phyloP scores from a whole-genome alignment of 2,797 vertebrate species.

The Podargus strigoides region DNA sequence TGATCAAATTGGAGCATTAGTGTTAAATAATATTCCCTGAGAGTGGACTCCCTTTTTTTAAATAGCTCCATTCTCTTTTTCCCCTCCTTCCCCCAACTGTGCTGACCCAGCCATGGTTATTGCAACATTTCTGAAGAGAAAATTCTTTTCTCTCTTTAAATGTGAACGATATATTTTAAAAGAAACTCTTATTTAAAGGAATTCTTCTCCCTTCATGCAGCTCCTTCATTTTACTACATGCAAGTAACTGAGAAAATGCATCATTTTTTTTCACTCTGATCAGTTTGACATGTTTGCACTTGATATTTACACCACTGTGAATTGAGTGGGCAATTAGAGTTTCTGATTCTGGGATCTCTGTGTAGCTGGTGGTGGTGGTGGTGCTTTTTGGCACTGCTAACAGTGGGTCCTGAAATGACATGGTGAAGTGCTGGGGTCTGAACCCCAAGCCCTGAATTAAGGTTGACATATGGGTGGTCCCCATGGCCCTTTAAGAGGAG shows the following conservation, averaged over 20 bases:
- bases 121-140: not conserved
- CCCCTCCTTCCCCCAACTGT: not conserved
- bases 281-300: not conserved
- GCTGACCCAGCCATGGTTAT: not conserved
- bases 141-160: not conserved
- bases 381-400: not conserved
- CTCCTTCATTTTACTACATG: not conserved
- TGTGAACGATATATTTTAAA: not conserved
- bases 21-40: not conserved
- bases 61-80: not conserved
- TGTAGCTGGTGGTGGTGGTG: not conserved
- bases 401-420: not conserved
- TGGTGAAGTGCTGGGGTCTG: too few relatives aligned
- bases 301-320: not conserved
- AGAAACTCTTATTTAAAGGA: not conserved
- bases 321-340: too few relatives aligned
- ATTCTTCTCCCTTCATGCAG: not conserved
- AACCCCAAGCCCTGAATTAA: too few relatives aligned
- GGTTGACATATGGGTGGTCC: too few relatives aligned
- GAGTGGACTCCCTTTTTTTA: not conserved
- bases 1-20: not conserved
- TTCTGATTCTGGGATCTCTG: not conserved
- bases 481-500: too few relatives aligned
- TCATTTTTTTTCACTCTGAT: fast-evolving
- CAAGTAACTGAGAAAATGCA: not conserved